Evolutionary conservation across 2,113 vertebrate species (phyloP).

Genomic region (Antechinus flavipes): DNA sequence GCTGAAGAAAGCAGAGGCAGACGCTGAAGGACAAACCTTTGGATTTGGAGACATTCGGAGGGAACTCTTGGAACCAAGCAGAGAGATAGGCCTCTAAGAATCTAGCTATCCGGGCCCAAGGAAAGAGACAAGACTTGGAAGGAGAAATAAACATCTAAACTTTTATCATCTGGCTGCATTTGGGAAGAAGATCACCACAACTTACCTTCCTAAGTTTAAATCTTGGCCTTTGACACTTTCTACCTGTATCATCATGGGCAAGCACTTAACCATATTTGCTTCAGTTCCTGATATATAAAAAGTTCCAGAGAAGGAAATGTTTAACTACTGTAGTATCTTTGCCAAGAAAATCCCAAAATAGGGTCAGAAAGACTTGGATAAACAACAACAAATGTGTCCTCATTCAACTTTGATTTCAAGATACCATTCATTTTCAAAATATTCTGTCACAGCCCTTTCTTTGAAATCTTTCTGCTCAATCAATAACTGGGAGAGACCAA

Average conservation of each 20-base stretch:
- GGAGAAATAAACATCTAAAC: no score
- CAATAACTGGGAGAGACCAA: neutral
- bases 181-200: no score
- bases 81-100: no score
- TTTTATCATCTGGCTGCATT: no score
- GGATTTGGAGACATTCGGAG: no score
- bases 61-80: no score
- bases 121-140: no score
- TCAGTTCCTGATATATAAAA: neutral
- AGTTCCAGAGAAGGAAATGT: neutral
- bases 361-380: neutral
- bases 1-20: no score
- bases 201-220: neutral
- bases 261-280: neutral
- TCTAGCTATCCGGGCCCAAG: no score
- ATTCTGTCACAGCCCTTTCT: neutral
- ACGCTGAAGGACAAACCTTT: no score
- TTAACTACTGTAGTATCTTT: neutral
- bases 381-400: neutral
- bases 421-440: neutral
- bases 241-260: neutral
- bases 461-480: neutral
- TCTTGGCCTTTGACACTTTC: neutral
- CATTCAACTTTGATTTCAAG: neutral
- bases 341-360: neutral